Conservation (phyloP, 2,113 vertebrate species). For the Todiramphus saurophagus region DNA sequence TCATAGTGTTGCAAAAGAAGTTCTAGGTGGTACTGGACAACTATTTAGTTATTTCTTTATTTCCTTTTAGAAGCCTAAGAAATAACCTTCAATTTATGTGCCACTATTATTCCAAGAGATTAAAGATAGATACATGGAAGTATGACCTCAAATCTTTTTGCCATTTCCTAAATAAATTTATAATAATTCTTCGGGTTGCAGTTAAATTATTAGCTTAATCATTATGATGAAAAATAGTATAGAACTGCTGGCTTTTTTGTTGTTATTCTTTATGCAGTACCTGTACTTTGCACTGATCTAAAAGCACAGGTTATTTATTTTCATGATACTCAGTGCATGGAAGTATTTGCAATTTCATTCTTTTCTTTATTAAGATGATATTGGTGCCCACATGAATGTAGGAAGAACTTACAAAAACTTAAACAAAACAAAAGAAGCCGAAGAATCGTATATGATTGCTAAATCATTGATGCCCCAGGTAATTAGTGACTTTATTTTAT, state of each 20-base stretch:
- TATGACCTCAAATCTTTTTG: neutral
- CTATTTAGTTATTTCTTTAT: neutral
- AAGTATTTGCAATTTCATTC: neutral
- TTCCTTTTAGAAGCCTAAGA: neutral
- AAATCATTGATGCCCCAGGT: slow-evolving; percentile 99
- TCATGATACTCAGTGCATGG: neutral
- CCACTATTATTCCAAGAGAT: neutral
- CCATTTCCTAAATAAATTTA: neutral
- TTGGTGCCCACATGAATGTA: slow-evolving; percentile 98
- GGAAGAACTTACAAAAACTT: slow-evolving; percentile 98
- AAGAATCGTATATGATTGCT: slow-evolving; percentile 93
- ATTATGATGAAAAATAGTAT: neutral
- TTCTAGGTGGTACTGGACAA: neutral
- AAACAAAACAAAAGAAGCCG: slow-evolving; percentile 93
- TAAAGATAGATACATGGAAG: neutral
- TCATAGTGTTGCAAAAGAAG: neutral
- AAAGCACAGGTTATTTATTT: neutral
- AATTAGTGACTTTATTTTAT: slow-evolving; percentile 19
- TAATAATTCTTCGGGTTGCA: neutral
- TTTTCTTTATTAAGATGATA: slow-evolving; percentile 84
- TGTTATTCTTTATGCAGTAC: neutral
- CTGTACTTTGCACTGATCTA: neutral
- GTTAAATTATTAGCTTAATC: neutral
- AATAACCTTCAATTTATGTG: neutral
- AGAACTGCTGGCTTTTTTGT: neutral